phyloP scores from a whole-genome alignment of 2,797 vertebrate genomes.

The Salarias fasciatus region DNA sequence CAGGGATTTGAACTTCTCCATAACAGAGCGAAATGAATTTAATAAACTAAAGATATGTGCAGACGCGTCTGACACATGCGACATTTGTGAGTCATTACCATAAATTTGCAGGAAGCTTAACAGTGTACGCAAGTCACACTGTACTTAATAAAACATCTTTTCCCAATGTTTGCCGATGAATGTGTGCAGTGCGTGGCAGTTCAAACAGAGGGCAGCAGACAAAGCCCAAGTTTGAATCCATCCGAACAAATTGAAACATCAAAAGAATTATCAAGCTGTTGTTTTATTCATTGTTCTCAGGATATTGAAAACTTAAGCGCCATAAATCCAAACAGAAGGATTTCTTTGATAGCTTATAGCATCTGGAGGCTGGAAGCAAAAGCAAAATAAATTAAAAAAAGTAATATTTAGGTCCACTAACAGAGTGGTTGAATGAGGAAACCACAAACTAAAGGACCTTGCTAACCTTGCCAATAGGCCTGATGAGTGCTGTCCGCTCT shows the following conservation, averaged over 20 bases:
- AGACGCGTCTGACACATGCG: too few relatives aligned
- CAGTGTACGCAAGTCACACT: constrained; percentile 1
- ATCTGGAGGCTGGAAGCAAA: not conserved
- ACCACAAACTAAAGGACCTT: constrained; percentile 32
- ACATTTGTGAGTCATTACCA: constrained; percentile 30
- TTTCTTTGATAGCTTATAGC: not conserved
- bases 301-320: not conserved
- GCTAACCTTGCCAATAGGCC: constrained; percentile 56
- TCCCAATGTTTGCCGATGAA: constrained; percentile 2
- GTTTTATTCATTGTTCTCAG: not conserved
- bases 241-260: constrained; percentile 6
- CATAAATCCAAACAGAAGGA: not conserved
- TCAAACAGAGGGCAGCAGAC: constrained; percentile 29
- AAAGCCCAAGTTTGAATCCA: constrained; percentile 6
- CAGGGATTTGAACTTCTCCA: constrained; percentile 13
- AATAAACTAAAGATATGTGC: too few relatives aligned
- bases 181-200: constrained; percentile 1
- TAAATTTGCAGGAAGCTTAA: constrained; percentile 12
- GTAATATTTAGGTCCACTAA: constrained; percentile 26
- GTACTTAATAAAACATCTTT: constrained; percentile 18
- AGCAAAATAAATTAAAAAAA: not conserved
- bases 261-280: constrained; percentile 6
- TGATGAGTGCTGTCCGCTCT: constrained; percentile 48
- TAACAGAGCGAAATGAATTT: too few relatives aligned
- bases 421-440: constrained; percentile 33